A percentile compares a stretch with the other conserved stretches of the same genome.
These are phyloP conservation scores for Atherinomorus stipes DNA, from an alignment of 2,113 vertebrate species.

Conservation along the genomic window DNA sequence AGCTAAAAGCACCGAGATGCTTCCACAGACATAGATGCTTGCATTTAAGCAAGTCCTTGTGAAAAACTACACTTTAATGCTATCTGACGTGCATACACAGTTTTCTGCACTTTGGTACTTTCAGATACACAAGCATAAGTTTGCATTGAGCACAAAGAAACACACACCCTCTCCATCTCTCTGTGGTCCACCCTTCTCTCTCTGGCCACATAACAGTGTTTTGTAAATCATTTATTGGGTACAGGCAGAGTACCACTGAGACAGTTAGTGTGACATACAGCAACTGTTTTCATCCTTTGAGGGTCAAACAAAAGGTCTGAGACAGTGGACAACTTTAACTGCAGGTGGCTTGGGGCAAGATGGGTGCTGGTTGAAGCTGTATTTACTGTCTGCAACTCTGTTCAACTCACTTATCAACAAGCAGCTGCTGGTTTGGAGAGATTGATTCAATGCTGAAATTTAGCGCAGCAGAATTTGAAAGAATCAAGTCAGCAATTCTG, in stretches of 20 bases:
- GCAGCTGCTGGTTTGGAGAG: constrained; percentile 10
- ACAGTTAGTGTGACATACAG: constrained; percentile 56
- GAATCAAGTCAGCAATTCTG: neutral
- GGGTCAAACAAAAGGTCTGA: constrained; percentile 14
- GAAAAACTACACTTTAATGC: constrained; percentile 28
- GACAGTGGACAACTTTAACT: constrained; percentile 14
- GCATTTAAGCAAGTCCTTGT: constrained; percentile 6
- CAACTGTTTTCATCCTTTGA: constrained; percentile 4
- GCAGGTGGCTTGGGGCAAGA: neutral
- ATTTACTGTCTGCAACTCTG: neutral
- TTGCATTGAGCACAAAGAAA: constrained; percentile 22
- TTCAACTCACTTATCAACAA: constrained; percentile 23
- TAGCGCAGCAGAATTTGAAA: neutral
- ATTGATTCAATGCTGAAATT: constrained; percentile 25
- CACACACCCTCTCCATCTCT: neutral
- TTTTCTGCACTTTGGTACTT: constrained; percentile 47
- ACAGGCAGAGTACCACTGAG: constrained; percentile 40
- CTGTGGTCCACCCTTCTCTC: neutral
- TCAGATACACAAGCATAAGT: constrained; percentile 12
- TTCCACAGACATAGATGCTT: neutral
- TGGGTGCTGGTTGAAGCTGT: neutral
- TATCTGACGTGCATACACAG: constrained; percentile 19
- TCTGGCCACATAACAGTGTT: constrained; percentile 35
- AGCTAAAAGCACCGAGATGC: constrained; percentile 30
- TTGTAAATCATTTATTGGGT: constrained; percentile 71